Conservation (phyloP, 92 coral and sea anemone species). For the Phenganax stokvisi region DNA sequence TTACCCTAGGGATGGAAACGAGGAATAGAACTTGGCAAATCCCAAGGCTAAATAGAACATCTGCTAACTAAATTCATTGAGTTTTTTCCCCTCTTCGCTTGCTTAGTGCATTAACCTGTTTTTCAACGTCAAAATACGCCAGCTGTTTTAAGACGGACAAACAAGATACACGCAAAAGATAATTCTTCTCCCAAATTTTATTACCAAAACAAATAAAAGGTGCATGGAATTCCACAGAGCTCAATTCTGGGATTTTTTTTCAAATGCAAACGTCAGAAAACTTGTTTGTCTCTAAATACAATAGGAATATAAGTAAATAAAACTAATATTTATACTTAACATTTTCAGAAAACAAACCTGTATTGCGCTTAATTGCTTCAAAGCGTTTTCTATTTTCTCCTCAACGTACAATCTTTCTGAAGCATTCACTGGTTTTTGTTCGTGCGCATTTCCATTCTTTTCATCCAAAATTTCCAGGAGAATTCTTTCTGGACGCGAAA, state of each 20-base stretch:
- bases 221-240: not conserved
- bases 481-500: conserved; percentile 24
- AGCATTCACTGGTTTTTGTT: not conserved
- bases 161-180: too few species aligned
- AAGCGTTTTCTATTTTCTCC: conserved; percentile 9
- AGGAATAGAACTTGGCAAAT: not conserved
- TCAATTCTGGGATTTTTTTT: not conserved
- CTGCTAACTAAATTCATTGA: too few species aligned
- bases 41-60: too few species aligned
- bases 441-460: not conserved
- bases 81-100: too few species aligned
- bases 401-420: not conserved
- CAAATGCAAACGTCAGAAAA: too few species aligned
- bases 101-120: too few species aligned
- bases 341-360: conserved; percentile 12
- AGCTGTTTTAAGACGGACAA: too few species aligned
- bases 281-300: not conserved
- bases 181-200: too few species aligned
- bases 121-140: too few species aligned
- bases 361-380: conserved; percentile 27
- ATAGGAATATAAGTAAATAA: not conserved
- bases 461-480: conserved; percentile 23
- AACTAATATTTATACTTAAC: not conserved
- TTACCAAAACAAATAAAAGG: not conserved
- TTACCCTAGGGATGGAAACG: conserved; percentile 12